These are phyloP conservation scores for Chaetogeoica ovagalla DNA, from an alignment of 2,888 invertebrate species.

Conservation along the genomic window DNA sequence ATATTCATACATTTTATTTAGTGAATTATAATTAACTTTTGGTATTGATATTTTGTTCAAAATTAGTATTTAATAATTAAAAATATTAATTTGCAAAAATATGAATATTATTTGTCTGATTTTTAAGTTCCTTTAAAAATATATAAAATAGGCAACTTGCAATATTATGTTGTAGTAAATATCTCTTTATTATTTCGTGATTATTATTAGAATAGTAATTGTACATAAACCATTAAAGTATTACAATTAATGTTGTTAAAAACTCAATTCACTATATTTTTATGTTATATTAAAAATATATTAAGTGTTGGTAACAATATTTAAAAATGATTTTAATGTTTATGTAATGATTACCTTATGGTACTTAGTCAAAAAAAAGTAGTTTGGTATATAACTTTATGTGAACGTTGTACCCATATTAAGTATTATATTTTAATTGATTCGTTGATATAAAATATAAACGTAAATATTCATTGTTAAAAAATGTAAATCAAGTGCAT, in stretches of 20 bases:
- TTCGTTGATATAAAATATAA: neutral
- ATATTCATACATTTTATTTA: too few relatives aligned
- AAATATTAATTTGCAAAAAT: too few relatives aligned
- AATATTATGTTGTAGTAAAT: too few relatives aligned
- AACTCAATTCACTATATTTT: neutral
- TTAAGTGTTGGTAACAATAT: neutral
- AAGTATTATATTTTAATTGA: neutral
- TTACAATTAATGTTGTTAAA: neutral
- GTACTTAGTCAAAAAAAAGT: neutral
- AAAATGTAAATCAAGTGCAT: neutral
- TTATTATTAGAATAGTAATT: neutral
- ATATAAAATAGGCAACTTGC: too few relatives aligned
- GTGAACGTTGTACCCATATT: neutral
- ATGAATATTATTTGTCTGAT: too few relatives aligned
- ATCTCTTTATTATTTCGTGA: too few relatives aligned
- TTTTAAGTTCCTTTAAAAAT: too few relatives aligned
- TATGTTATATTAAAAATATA: too few relatives aligned
- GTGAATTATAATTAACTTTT: too few relatives aligned
- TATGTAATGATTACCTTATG: neutral
- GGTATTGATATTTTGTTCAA: too few relatives aligned
- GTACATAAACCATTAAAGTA: neutral
- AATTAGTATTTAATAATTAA: too few relatives aligned
- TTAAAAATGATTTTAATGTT: neutral
- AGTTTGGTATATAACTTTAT: neutral
- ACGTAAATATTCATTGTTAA: neutral